Base-by-base conservation (phyloP, 2,888 invertebrate genomes). In the Cyclophora albipunctata region DNA sequence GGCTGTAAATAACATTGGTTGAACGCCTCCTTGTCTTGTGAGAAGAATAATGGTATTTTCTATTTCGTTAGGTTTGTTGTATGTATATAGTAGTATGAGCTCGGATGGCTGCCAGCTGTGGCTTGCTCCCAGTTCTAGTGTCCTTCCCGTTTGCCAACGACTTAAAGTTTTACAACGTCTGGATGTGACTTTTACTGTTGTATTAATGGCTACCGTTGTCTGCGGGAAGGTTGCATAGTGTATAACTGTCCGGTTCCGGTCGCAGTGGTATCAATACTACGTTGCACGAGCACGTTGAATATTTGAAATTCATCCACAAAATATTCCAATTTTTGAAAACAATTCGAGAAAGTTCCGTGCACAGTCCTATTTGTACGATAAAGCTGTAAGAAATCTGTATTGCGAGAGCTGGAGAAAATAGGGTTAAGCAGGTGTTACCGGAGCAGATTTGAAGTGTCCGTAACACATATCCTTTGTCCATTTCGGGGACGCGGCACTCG, bases 41-140 rank as follows among this genome's bases (percentile, higher is more conserved):
- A 73, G 73, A 83, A 85, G 84, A 86, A 82, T 85, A 86, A 86
- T 86, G 83, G 81, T 78, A 81, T 86, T 85, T 85, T 86, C 83
- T 86, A 85, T 86, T 86, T 85, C 80, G 85, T 86, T 86, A 85
- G 80, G 74, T 78, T 44, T 50, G 51, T 68, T 68, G 66, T 70
- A 75, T 76, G 71, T 73, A 73, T 75, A 76, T 81, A 81, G 79
- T 78, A 78, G 73, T 75, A 79, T 82, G 70, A 73, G 73, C 77
- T 84, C 82, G 84, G 84, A 84, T 75, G 72, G 73, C 64, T 83
- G 86, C 86, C 86, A 86, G 86, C 80, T 86, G 85, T 69, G 78
- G 73, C 73, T 70, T 60, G 59, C 55, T 68, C 68, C 67, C 66
- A 64, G 66, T 63, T 64, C 66, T 63, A 67, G 63, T 70, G 73